Percentiles rank a stretch among this genome's conserved stretches.
Evolutionary conservation across 2,113 vertebrate species (phyloP).

Genomic region (Aramus guarauna): DNA sequence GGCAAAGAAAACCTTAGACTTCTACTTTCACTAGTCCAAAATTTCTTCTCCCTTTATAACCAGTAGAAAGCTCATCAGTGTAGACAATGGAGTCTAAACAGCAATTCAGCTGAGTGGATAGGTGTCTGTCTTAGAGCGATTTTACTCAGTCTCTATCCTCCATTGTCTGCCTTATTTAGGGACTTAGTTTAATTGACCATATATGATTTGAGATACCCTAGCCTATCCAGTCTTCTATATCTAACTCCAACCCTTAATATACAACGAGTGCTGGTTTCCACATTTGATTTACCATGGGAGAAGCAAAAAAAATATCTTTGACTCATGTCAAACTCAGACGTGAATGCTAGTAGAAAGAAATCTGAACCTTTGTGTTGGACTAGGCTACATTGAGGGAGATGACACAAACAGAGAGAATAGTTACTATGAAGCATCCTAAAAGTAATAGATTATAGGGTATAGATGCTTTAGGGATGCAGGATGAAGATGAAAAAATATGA

Average conservation of each 20-base stretch:
- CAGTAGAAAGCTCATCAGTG: neutral
- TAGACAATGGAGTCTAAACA: neutral
- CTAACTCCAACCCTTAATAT: neutral
- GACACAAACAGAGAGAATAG: neutral
- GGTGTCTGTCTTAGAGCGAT: neutral
- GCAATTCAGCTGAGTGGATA: neutral
- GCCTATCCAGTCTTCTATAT: neutral
- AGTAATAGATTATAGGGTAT: neutral
- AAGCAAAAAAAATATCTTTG: neutral
- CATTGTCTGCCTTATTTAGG: neutral
- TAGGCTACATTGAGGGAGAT: neutral
- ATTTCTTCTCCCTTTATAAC: neutral
- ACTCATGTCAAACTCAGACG: neutral
- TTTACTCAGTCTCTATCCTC: neutral
- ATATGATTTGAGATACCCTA: neutral
- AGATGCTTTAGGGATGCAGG: neutral
- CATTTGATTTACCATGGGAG: neutral
- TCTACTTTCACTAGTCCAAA: neutral
- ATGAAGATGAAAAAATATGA: neutral
- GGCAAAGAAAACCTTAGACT: neutral
- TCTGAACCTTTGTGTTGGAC: neutral
- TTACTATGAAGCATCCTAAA: neutral
- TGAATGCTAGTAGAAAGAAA: neutral
- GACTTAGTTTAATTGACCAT: neutral
- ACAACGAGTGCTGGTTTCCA: neutral